phyloP scores from a whole-genome alignment of 2,113 vertebrate species.

The Sebastes schlegelii region DNA sequence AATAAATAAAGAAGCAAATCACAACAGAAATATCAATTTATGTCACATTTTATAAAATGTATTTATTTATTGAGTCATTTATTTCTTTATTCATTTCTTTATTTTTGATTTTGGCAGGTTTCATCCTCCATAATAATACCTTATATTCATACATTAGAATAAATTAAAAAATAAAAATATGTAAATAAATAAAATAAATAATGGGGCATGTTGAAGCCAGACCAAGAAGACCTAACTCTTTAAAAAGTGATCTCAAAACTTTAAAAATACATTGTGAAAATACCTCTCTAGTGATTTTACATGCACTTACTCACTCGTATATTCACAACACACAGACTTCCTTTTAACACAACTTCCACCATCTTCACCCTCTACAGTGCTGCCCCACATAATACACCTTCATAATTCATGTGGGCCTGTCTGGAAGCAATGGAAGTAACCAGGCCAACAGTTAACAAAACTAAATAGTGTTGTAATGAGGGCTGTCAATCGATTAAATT shows the following conservation, averaged over 20 bases:
- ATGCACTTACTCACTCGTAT: neutral
- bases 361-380: neutral
- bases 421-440: constrained; percentile 9
- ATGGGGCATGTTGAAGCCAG: neutral
- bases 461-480: neutral
- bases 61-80: too few relatives aligned
- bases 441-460: neutral
- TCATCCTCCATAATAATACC: too few relatives aligned
- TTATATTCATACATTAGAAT: neutral
- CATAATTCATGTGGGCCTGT: constrained; percentile 66
- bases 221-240: neutral
- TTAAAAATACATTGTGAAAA: neutral
- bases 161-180: neutral
- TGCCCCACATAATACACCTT: constrained; percentile 60
- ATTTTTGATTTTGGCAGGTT: too few relatives aligned
- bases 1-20: too few relatives aligned
- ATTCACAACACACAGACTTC: constrained; percentile 6
- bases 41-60: too few relatives aligned
- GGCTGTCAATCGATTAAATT: too few relatives aligned
- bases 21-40: too few relatives aligned
- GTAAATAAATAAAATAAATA: neutral
- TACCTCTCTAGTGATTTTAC: neutral
- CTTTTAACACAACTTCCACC: neutral
- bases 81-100: too few relatives aligned
- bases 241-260: neutral